Conservation (phyloP, 2,113 vertebrate species). For the Caloenas nicobarica region DNA sequence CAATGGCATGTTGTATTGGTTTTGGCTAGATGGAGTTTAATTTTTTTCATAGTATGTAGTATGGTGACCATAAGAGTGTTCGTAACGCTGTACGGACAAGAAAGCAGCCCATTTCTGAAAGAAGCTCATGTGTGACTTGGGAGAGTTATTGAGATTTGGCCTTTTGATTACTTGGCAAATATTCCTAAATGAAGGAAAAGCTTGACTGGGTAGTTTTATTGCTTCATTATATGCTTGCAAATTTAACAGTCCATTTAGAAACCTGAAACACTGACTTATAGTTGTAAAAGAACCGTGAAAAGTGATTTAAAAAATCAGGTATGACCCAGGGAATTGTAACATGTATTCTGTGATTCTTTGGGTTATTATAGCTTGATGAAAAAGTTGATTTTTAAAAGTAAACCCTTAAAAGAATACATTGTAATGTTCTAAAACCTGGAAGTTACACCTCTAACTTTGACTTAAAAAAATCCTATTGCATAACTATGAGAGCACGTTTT, state of each 20-base stretch:
- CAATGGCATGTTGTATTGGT: neutral
- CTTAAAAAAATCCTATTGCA: neutral
- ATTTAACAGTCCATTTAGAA: neutral
- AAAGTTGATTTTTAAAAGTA: neutral
- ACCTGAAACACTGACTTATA: neutral
- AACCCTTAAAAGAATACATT: neutral
- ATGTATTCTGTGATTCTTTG: neutral
- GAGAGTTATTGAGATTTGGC: neutral
- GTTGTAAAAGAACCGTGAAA: neutral
- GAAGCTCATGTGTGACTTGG: neutral
- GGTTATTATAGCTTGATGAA: neutral
- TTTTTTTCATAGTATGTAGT: neutral
- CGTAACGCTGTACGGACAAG: neutral
- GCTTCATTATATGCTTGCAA: neutral
- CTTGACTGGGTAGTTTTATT: neutral
- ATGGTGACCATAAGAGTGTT: neutral
- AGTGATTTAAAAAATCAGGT: neutral
- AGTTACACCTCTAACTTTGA: no score
- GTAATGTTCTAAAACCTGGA: no score
- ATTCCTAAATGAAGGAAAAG: neutral
- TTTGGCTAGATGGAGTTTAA: neutral
- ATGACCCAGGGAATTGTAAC: neutral
- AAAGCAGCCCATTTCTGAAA: neutral
- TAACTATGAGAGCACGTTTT: accelerated
- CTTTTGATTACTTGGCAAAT: neutral